Evolutionary conservation across 2,888 invertebrate genomes (phyloP), one percentile per base, ranked within the genome.

Genomic region (Synanthedon vespiformis): DNA sequence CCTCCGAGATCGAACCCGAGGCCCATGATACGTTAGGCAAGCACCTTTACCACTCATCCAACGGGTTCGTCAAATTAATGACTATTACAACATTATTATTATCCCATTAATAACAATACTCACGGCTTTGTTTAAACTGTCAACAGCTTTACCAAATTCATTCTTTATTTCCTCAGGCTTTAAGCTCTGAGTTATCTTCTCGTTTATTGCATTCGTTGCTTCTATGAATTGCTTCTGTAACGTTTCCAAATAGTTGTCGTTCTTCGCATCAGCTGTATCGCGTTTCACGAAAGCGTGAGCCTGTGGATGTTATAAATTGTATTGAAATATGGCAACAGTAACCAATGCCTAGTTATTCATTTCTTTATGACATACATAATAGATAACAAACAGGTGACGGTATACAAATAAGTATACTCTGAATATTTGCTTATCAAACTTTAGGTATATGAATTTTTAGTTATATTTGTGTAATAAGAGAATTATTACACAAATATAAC

Each of bases 221-320:
- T 68, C 61, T 2, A 65, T 34, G 0, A 71, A 2, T 16, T 68
- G 58, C 11, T 70, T 67, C 48, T 63, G 55, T 3, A 70, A 3
- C 0, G 59, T 57, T 1, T 67, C 65, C 0, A 68, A 4, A 40
- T 57, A 56, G 40, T 62, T 62, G 2, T 61, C 57, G 16, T 14
- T 49, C n/a, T 51, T 53, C 10, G 54, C 27, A 3, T 59, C 57
- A 0, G 75, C 69, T 0, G 76, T 68, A 4, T 84, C 84, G 10
- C 85, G 82, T 57, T 76, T 83, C 0, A 84, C 83, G 50, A 74
- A 77, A 11, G 75, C 80, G 18, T 81, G 77, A 3, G 70, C 74
- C 81, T 83, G 59, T 5, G 54, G 10, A 10, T 34, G 10, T 34
- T 6, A 5, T 34, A 34, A n/a, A 34, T 10, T 34, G 34, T 34